These are phyloP conservation scores for Taenaris catops DNA, from an alignment of 2,888 invertebrate genomes.

Conservation along the genomic window DNA sequence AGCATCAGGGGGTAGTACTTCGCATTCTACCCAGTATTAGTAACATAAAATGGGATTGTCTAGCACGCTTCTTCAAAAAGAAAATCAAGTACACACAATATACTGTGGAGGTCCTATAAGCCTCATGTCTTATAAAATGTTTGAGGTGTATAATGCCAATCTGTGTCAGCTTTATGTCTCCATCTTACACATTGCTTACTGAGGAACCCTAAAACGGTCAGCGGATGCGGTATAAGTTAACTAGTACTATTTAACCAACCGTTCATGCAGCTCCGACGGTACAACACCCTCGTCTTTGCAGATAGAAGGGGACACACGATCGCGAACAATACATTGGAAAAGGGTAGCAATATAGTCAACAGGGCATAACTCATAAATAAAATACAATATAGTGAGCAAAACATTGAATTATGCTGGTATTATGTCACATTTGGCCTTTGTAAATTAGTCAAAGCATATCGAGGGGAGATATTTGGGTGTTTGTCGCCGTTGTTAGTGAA, in stretches of 20 bases:
- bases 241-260: slow-evolving; percentile 77
- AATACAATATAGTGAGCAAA: slow-evolving; percentile 81
- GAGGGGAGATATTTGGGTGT: slow-evolving; percentile 60
- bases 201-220: background rate
- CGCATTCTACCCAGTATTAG: too few relatives aligned
- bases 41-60: too few relatives aligned
- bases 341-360: slow-evolving; percentile 49
- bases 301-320: slow-evolving; percentile 43
- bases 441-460: slow-evolving; percentile 66
- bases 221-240: slow-evolving; percentile 76
- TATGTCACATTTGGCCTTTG: slow-evolving; percentile 80
- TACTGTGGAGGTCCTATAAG: too few relatives aligned
- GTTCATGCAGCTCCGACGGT: slow-evolving; percentile 66
- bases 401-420: slow-evolving; percentile 80
- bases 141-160: too few relatives aligned
- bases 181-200: too few relatives aligned
- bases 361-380: slow-evolving; percentile 79
- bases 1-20: too few relatives aligned
- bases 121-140: too few relatives aligned
- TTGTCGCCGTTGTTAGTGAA: slow-evolving; percentile 54
- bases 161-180: too few relatives aligned
- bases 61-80: too few relatives aligned
- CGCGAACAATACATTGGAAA: slow-evolving; percentile 28
- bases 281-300: slow-evolving; percentile 52
- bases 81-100: too few relatives aligned